These are phyloP conservation scores for Tarsius wallacei DNA, from an alignment of 2,797 vertebrate species.

Conservation along the genomic window DNA sequence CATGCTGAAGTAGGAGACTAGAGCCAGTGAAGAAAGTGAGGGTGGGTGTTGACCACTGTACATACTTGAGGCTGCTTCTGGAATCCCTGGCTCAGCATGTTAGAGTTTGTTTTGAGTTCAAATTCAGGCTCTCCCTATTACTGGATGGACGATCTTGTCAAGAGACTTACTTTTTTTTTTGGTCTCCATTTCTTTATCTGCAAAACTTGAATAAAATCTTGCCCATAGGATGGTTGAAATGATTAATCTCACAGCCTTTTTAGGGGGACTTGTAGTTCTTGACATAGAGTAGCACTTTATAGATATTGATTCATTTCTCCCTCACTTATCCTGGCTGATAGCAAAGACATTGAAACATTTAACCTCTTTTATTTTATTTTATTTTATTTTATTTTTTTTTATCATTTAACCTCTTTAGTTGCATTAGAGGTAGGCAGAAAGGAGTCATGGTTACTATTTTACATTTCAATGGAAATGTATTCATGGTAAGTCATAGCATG, in stretches of 20 bases:
- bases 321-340: neutral
- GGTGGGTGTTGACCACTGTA: neutral
- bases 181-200: neutral
- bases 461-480: neutral
- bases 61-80: neutral
- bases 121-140: constrained; percentile 14
- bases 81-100: neutral
- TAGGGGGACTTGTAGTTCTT: neutral
- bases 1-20: neutral
- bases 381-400: too few relatives aligned
- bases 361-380: too few relatives aligned
- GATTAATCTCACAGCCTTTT: neutral
- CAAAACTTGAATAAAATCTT: neutral
- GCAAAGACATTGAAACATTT: neutral
- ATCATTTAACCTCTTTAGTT: neutral
- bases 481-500: neutral
- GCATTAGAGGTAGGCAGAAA: neutral
- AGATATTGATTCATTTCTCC: neutral
- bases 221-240: neutral
- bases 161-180: neutral
- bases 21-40: neutral
- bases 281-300: neutral
- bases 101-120: neutral
- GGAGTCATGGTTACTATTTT: neutral
- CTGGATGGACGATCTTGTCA: neutral